Evolutionary conservation across 2,888 invertebrate genomes (phyloP).

Genomic region (Protula sp.): DNA sequence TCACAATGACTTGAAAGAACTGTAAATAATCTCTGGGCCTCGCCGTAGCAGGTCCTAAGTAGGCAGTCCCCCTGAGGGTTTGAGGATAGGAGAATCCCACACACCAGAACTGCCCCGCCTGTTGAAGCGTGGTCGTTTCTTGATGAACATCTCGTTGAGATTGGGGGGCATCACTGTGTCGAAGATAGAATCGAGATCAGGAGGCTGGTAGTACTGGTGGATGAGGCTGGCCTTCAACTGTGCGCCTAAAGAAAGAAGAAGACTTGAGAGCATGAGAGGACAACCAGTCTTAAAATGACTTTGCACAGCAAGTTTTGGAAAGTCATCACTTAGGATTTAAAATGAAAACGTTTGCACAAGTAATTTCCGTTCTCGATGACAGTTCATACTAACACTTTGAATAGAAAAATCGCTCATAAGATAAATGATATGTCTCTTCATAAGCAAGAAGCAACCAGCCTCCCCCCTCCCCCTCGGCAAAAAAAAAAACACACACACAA

Average conservation of each 20-base stretch:
- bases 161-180: slow-evolving; percentile 38
- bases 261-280: neutral
- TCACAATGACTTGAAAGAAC: no score
- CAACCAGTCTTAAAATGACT: slow-evolving; percentile 1
- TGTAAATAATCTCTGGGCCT: no score
- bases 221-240: slow-evolving; percentile 38
- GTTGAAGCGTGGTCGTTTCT: slow-evolving; percentile 45
- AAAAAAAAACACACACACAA: no score
- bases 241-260: slow-evolving; percentile 27
- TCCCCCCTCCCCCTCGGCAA: no score
- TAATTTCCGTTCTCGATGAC: no score
- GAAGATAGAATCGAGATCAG: slow-evolving; percentile 43
- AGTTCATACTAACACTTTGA: no score
- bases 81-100: slow-evolving; percentile 52
- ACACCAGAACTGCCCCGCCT: slow-evolving; percentile 54
- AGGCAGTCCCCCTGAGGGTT: slow-evolving; percentile 1
- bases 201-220: slow-evolving; percentile 40
- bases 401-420: no score
- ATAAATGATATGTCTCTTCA: no score
- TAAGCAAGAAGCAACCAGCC: no score
- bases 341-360: no score
- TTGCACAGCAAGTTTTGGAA: no score
- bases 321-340: neutral
- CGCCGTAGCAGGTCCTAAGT: no score
- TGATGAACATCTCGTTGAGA: slow-evolving; percentile 46